Conservation (phyloP, 2,888 invertebrate genomes). For the Venusia cambrica region DNA sequence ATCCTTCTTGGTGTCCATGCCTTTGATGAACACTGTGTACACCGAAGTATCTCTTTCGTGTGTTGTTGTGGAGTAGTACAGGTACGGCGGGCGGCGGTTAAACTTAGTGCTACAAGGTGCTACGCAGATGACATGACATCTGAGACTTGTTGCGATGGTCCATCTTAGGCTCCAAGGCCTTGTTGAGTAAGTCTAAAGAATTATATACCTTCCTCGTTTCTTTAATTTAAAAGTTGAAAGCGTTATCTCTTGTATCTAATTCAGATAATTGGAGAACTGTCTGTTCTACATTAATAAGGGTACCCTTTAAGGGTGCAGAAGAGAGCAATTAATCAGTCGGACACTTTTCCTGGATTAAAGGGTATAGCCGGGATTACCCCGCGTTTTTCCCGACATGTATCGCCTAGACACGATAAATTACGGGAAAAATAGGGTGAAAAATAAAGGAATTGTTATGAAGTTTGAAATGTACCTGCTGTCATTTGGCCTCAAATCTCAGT, state of each 20-base stretch:
- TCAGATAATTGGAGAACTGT: constrained; percentile 19
- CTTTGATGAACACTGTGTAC: no score
- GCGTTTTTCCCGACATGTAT: constrained; percentile 40
- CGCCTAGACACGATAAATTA: constrained; percentile 44
- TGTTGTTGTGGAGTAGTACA: no score
- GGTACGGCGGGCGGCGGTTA: no score
- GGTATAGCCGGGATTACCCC: constrained; percentile 53
- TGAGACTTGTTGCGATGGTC: no score
- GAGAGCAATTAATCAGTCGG: constrained; percentile 53
- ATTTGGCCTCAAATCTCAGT: no score
- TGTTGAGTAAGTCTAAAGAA: no score
- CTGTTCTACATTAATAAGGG: constrained; percentile 28
- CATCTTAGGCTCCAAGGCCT: no score
- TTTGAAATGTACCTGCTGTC: not conserved
- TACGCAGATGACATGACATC: no score
- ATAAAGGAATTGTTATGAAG: constrained; percentile 8
- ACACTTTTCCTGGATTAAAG: constrained; percentile 56
- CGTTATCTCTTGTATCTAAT: constrained; percentile 12
- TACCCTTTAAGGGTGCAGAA: constrained; percentile 27
- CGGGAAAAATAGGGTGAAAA: constrained; percentile 15
- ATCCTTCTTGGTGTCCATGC: no score
- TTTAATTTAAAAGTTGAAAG: not conserved
- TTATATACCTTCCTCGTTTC: no score
- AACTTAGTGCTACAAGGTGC: no score
- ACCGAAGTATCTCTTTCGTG: no score